phyloP scores from a whole-genome alignment of 2,888 invertebrate species.

The Nomada goodeniana region DNA sequence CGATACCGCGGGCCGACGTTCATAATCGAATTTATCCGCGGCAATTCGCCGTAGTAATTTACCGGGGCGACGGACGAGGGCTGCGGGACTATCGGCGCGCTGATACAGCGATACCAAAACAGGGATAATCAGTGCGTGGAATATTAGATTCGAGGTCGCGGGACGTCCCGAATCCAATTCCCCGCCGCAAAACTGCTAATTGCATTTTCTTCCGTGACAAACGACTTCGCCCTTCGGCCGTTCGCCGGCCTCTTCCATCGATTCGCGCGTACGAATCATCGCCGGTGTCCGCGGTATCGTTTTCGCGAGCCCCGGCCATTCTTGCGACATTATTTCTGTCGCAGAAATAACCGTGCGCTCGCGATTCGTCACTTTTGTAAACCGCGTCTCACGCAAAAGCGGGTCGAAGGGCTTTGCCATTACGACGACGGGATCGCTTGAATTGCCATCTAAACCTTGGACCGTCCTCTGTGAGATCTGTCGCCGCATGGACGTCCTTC shows the following conservation, averaged over 20 bases:
- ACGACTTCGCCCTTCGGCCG: background rate
- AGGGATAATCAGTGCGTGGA: slow-evolving; percentile 40
- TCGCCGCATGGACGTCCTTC: background rate
- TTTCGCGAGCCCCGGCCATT: no score
- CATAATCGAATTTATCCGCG: no score
- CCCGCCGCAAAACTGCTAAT: slow-evolving; percentile 9
- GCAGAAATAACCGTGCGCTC: background rate
- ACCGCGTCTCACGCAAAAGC: slow-evolving; percentile 47
- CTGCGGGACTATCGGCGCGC: slow-evolving; percentile 9
- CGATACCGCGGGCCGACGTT: no score
- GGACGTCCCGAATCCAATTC: slow-evolving; percentile 9
- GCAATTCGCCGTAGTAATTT: background rate
- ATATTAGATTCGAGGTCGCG: slow-evolving; percentile 23
- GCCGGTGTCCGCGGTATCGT: background rate
- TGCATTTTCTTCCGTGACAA: slow-evolving; percentile 1
- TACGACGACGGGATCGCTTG: slow-evolving; percentile 60
- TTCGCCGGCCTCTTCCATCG: background rate
- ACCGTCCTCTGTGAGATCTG: slow-evolving; percentile 30
- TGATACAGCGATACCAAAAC: slow-evolving; percentile 39
- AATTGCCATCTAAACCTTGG: slow-evolving; percentile 60
- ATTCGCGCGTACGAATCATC: background rate
- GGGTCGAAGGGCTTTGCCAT: slow-evolving; percentile 55
- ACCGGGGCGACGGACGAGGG: background rate
- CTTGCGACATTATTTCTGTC: slow-evolving; percentile 17
- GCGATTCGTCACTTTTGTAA: slow-evolving; percentile 45